Base-by-base conservation (phyloP, 1,140 invertebrate genomes). In the Campoletis sonorensis region DNA sequence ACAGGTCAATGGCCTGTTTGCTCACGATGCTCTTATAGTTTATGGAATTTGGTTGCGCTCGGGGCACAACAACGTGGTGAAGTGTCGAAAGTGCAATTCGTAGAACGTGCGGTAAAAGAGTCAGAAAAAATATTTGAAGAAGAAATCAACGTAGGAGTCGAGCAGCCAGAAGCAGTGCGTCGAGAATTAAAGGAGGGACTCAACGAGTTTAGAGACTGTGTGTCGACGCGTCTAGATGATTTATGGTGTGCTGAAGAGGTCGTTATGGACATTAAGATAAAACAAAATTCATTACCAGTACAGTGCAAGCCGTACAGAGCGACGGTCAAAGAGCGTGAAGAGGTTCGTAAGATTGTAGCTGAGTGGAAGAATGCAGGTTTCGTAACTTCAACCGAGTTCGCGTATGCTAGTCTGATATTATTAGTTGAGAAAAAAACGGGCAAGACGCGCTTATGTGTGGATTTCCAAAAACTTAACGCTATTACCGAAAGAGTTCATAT, bases 241-340 rank as follows among this genome's bases (percentile, higher is more conserved):
- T 18, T 82, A 45, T 76, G 81, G 1, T 71, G 51, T 37, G 77
- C 81, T 11, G 30, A 79, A 16, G 51, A 30, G 7, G 51, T 82
- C 13, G 58, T 4, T 13, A 82, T 82, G 81, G 78, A 82, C 23
- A 82, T 82, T n/a, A 26, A 78, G 58, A 18, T 71, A 11, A 26
- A 70, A 27, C 33, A 30, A 4, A n/a, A 78, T 4, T 16, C 18
- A 8, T n/a, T 33, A 40, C 79, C 73, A 8, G 58, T 70, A 37
- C 13, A n/a, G 30, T 76, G 58, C 8, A 80, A 71, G 40, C 79
- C 79, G 18, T 83, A 83, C 33, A 33, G 73, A 1, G 51, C 80
- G 0, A 83, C 76, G 33, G 33, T 73, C 1, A 49, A 64, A 11
- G 82, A 80, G 49, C 64, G 77, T 0, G 33, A 72, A 15, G 18